Evolutionary conservation across 2,797 vertebrate species (phyloP).

Genomic region (Margarornis squamiger): DNA sequence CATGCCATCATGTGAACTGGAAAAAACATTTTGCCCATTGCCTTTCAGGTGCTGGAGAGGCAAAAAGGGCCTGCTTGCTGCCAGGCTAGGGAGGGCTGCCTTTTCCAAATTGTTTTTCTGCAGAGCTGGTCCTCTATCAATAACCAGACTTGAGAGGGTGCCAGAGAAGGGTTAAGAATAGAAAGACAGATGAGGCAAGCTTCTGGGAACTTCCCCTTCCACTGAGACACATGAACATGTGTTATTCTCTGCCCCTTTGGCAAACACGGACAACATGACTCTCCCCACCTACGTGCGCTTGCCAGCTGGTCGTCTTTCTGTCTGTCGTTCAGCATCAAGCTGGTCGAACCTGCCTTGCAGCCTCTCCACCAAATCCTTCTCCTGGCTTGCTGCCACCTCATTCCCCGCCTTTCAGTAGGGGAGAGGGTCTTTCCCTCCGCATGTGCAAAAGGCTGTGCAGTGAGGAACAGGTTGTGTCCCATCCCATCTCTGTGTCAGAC

Average conservation of each 20-base stretch:
- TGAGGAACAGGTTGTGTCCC: not conserved
- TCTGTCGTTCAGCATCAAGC: slow-evolving; percentile 3
- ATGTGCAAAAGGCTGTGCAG: accelerated
- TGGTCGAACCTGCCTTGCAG: not conserved
- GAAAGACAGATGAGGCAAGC: slow-evolving; percentile 38
- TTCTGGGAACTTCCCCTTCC: slow-evolving; percentile 50
- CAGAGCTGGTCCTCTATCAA: not conserved
- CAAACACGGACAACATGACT: not conserved
- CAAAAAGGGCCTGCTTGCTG: not conserved
- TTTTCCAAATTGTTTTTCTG: not conserved
- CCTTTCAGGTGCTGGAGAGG: not conserved
- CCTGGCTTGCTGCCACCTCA: not conserved
- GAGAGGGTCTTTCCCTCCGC: accelerated
- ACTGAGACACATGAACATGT: not conserved
- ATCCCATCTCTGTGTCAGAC: accelerated
- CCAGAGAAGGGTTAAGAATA: slow-evolving; percentile 55
- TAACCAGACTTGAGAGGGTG: not conserved
- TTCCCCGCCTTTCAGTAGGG: accelerated
- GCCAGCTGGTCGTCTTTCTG: slow-evolving; percentile 10
- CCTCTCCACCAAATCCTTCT: not conserved
- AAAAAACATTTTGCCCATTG: not conserved
- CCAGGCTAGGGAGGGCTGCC: not conserved
- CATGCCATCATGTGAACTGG: accelerated
- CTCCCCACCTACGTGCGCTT: not conserved
- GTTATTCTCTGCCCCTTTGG: slow-evolving; percentile 54